Evolutionary conservation across 2,113 vertebrate species (phyloP), one percentile per base, ranked within the genome.

Genomic region (Pteruthius melanotis): DNA sequence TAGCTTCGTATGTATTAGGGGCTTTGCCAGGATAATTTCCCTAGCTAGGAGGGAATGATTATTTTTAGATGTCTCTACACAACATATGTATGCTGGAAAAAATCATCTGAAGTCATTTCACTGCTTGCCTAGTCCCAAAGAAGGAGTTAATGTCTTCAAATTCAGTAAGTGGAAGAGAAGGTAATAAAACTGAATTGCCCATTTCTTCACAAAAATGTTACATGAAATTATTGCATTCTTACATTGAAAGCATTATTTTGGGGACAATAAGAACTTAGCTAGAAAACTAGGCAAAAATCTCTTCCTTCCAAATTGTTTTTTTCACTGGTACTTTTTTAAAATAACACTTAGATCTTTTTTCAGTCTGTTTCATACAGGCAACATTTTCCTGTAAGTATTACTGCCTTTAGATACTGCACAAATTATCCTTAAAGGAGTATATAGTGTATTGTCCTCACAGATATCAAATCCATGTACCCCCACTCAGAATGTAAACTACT

Each of bases 31-130:
- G 27, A 94, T 89, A 84, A 84, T 71, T 91, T 89, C 72, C 87
- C 52, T 68, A 56, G 69, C 37, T 89, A 70, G 80, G 56, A 83
- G 23, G 14, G 35, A 52, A 81, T 17, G 69, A 80, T 85, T 94
- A 94, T 92, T 94, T 93, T 96, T 94, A 68, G 88, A 65, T 77
- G 79, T n/a, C 71, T 90, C 70, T 83, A 83, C 54, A 80, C 71
- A 92, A 95, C 79, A 83, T 83, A 92, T 53, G 92, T 31, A 40
- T 23, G 64, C 89, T 90, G 72, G 50, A 76, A 95, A 95, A 89
- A 94, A 92, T 47, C 91, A 89, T 70, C 35, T 9, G 0, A 86
- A 94, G 86, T 70, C 39, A 83, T 60, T 92, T 94, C 64, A 33
- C 64, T 52, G 76, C 90, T 94, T 86, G 66, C 68, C 21, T 83